Evolutionary conservation across 2,888 invertebrate genomes (phyloP), one percentile per base, ranked within the genome.

Genomic region (Xylophagus ater): DNA sequence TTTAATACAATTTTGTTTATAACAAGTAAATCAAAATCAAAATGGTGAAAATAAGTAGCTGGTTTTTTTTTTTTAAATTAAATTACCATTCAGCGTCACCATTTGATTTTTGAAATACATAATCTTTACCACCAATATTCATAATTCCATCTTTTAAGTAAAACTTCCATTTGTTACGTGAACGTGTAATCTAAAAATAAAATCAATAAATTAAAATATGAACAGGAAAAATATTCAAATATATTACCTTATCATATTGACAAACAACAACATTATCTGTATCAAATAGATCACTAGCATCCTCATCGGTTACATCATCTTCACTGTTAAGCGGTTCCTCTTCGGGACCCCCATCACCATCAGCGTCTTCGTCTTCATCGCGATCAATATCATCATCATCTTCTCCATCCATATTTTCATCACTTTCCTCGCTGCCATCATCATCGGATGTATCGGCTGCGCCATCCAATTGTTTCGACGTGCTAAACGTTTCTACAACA

Each of bases 211-310:
- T 8, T 8, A 23, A 23, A 23, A 23, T 8, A 6, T 10, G 23
- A 23, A 23, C 23, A 23, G 23, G 10, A 23, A 23, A 6, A 23
- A 23, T 6, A 10, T 8, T 23, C 9, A 23, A 23, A 18, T 32
- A 18, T 13, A 31, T 49, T 62, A 87, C 88, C 75, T 98, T 98
- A 69, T 98, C 98, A 69, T 97, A 98, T 67, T 98, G 98, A 65
- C 98, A 99, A 43, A 98, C 97, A 45, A 99, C 92, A 41, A 98
- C 96, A 72, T 98, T 97, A 53, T 98, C 97, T 28, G 97, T 94
- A 55, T 98, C 97, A 69, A 97, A 98, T 60, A 97, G 74, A 63
- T 96, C 94, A 46, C 81, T 74, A 0, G 89, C 83, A 58, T 93
- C 88, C 56, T 94, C 96, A 60, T 96, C 96, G 34, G 94, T 94